Conservation (phyloP, 2,113 vertebrate species). For the Semnornis frantzii region DNA sequence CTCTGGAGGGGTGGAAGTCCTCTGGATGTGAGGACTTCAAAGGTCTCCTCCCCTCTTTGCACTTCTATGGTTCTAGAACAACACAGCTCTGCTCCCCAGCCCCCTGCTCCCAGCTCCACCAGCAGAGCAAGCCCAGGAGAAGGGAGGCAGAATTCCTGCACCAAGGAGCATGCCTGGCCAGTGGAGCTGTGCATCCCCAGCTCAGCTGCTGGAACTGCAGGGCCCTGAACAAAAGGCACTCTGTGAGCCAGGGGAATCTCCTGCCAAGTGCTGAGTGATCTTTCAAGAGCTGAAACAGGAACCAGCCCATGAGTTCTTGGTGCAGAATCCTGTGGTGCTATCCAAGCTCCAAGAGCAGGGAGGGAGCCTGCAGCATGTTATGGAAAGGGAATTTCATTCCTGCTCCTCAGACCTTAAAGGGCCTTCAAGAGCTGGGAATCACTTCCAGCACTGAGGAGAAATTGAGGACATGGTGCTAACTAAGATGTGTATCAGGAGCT, state of each 20-base stretch:
- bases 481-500: neutral
- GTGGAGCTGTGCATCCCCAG: rapidly evolving
- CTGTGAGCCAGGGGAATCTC: neutral
- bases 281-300: neutral
- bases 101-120: neutral
- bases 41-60: too few species aligned
- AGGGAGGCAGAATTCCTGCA: neutral
- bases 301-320: neutral
- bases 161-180: neutral
- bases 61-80: too few species aligned
- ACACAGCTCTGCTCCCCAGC: neutral
- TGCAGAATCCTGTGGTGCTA: neutral
- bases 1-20: too few species aligned
- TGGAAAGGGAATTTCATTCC: neutral
- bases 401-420: neutral
- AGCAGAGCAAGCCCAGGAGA: neutral
- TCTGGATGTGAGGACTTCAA: too few species aligned
- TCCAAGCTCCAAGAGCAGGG: neutral
- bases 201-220: neutral
- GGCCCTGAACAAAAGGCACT: neutral
- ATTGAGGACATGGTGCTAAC: neutral
- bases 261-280: neutral
- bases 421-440: neutral
- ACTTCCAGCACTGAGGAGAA: neutral
- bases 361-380: neutral